phyloP scores from a whole-genome alignment of 2,888 invertebrate genomes.

The Drosophila maculinotata region DNA sequence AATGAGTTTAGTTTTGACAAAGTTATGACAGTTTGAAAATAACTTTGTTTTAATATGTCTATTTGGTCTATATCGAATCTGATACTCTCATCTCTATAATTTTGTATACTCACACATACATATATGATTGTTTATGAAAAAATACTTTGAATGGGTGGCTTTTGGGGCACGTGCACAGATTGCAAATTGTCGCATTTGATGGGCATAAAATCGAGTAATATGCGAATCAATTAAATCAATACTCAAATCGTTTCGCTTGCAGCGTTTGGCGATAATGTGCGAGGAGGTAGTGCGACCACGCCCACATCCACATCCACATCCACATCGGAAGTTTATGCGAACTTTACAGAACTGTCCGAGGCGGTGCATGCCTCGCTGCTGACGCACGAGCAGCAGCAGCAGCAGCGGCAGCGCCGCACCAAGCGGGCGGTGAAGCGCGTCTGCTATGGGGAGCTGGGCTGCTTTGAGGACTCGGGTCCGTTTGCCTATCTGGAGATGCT shows the following conservation, averaged over 20 bases:
- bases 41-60: too few species aligned
- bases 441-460: conserved; percentile 95
- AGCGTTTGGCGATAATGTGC: conserved; percentile 46
- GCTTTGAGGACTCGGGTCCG: conserved; percentile 95
- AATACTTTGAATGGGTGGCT: background rate
- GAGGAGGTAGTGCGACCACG: conserved; percentile 26
- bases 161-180: conserved; percentile 28
- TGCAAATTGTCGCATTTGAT: conserved; percentile 24
- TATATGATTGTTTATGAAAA: background rate
- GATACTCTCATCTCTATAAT: background rate
- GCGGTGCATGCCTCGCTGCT: conserved; percentile 72
- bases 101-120: background rate
- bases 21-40: too few species aligned
- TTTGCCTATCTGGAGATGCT: conserved; percentile 96
- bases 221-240: conserved; percentile 3
- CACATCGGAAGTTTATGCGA: conserved; percentile 35
- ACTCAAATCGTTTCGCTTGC: conserved; percentile 11
- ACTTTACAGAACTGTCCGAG: conserved; percentile 67
- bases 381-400: conserved; percentile 59
- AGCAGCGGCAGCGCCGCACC: conserved; percentile 85
- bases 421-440: conserved; percentile 93
- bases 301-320: conserved; percentile 38
- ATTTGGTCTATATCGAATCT: background rate
- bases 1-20: too few species aligned
- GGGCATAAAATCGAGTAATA: conserved; percentile 12